Base-by-base conservation (phyloP, 2,113 vertebrate species). In the Hemiprocne comata region DNA sequence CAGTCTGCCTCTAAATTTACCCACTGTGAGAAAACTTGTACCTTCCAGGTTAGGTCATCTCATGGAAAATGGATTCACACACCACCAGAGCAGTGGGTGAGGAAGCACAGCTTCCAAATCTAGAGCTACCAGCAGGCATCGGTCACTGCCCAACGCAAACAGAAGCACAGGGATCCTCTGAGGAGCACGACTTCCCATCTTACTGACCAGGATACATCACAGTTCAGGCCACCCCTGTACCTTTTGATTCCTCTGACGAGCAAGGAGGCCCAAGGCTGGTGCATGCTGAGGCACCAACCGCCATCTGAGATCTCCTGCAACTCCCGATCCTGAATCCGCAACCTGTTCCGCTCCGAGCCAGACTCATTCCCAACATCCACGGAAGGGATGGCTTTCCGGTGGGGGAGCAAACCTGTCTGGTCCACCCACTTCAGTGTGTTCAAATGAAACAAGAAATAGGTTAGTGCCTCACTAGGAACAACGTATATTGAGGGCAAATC, bases 251-350 rank as follows among this genome's bases (percentile, higher is more conserved):
- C 99, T 93, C 95, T 98, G 50, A 99, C 87, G 12, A 99, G 98
- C 75, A 99, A 96, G 10, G 99, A 99, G 65, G 99, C 99, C 99
- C 99, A 99, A 3, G 99, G 99, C 69, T 99, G 99, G 97, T 99
- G 99, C 98, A 99, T 97, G 97, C 99, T 99, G 92, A 99, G 99
- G 95, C 99, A 99, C 99, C 98, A 99, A 70, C 99, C 99, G 5
- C 98, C 98, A 40, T 99, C 99, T 3, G 98, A 98, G 92, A 99
- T 99, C 97, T 99, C 99, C 93, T 99, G 99, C 94, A 99, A 97
- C 97, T 99, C 99, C 54, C 98, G 98, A 89, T 99, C 99, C 96
- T 99, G 99, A 38, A 99, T 98, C 33, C 99, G 96, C 91, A 99
- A 76, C 51, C 98, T 97, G 80, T 62, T 97, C 24, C 99, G 98